phyloP scores from a whole-genome alignment of 2,888 invertebrate genomes.

The Pantelozetes paolii region DNA sequence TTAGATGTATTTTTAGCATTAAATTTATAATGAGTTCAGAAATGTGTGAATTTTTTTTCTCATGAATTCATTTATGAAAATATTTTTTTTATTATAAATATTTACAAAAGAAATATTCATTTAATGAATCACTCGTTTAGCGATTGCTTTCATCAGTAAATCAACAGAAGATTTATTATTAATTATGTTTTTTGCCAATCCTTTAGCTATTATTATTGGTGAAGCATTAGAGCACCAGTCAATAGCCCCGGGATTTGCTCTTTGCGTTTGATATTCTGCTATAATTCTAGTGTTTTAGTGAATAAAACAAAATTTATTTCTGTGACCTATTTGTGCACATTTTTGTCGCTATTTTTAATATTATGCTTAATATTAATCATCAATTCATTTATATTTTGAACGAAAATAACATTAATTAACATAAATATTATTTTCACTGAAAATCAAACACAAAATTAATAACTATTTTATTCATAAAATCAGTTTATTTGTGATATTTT shows the following conservation, averaged over 20 bases:
- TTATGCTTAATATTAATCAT: too few relatives aligned
- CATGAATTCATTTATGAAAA: background rate
- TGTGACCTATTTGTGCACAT: background rate
- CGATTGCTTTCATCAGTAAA: background rate
- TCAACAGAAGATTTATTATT: slow-evolving; percentile 7
- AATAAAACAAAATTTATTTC: background rate
- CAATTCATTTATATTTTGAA: too few relatives aligned
- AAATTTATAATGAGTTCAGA: too few relatives aligned
- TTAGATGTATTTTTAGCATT: too few relatives aligned
- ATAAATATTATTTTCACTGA: too few relatives aligned
- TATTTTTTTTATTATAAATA: background rate
- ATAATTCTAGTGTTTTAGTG: background rate
- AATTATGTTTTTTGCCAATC: background rate
- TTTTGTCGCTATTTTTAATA: too few relatives aligned
- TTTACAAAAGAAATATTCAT: background rate
- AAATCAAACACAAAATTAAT: too few relatives aligned
- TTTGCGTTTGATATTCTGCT: background rate
- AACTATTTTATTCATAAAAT: too few relatives aligned
- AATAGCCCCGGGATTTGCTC: background rate
- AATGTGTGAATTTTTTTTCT: too few relatives aligned
- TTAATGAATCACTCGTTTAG: background rate
- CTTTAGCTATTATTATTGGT: background rate
- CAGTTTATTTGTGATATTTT: too few relatives aligned
- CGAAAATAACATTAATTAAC: too few relatives aligned
- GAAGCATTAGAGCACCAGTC: slow-evolving; percentile 4